Evolutionary conservation across 2,888 invertebrate species (phyloP), one percentile per base, ranked within the genome.

Genomic region (Ectobius pallidus): DNA sequence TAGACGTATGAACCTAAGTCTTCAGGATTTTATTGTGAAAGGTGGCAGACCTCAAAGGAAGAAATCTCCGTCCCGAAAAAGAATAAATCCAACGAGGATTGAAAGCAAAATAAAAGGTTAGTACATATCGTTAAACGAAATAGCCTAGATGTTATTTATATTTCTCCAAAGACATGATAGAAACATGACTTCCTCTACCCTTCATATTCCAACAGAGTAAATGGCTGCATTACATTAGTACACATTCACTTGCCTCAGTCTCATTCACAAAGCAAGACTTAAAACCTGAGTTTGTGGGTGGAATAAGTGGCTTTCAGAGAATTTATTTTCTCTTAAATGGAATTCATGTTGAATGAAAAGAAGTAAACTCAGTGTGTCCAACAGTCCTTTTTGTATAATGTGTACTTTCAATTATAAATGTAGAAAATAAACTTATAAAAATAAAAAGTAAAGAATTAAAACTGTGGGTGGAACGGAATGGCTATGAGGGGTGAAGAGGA

Each of bases 11-110:
- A 58, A 16, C n/a, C 30, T 58, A n/a, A 58, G 4, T n/a, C 25
- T 58, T 7, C 16, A 58, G 30, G 58, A 58, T 30, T 58, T 58
- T n/a, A 58, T 58, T 58, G 58, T 58, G 30, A 58, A 58, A 6
- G 30, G 58, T 14, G 14, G 16, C 16, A 27, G 58, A 3, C 30
- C 58, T 16, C 9, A 25, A 27, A 27, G 25, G 3, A 58, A 58
- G 25, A 22, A 52, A 22, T 9, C 25, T n/a, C 22, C 7, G n/a
- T 30, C 58, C n/a, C 30, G 30, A 16, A 58, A 30, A n/a, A 58
- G 58, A 30, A 58, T 58, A 25, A 58, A 58, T 58, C 58, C 58
- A 30, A 58, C 58, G 3, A 11, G 58, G n/a, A 6, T 58, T 20
- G 30, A 30, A 6, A 4, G 11, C 25, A 30, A 58, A n/a, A n/a